Percentiles rank a stretch among this genome's conserved stretches.
These are phyloP conservation scores for Burhinus bistriatus DNA, from an alignment of 2,113 vertebrate genomes.

Conservation along the genomic window DNA sequence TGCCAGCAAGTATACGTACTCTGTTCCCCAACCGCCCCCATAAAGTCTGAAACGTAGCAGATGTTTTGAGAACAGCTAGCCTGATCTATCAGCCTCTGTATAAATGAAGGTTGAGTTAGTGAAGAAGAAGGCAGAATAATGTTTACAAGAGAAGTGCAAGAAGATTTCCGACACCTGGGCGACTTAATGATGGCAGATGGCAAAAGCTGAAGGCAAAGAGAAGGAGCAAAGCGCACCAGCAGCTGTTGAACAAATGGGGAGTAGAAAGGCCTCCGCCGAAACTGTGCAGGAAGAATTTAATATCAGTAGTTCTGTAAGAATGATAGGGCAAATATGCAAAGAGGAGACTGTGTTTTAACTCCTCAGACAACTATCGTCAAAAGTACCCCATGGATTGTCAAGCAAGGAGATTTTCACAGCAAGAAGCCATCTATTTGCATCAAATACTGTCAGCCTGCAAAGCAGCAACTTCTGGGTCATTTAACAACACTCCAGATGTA, in stretches of 20 bases:
- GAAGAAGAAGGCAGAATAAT: background rate
- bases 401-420: slow-evolving; percentile 27
- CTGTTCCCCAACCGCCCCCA: background rate
- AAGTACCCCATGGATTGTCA: slow-evolving; percentile 22
- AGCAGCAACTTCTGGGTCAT: slow-evolving; percentile 66
- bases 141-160: slow-evolving; percentile 33
- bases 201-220: slow-evolving; percentile 14
- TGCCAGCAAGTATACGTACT: background rate
- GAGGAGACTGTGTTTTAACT: slow-evolving; percentile 3
- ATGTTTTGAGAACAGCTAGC: slow-evolving; percentile 41
- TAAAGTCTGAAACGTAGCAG: slow-evolving; percentile 32
- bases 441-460: slow-evolving; percentile 38
- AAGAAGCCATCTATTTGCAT: slow-evolving; percentile 55
- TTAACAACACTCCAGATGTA: slow-evolving; percentile 51
- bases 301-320: background rate
- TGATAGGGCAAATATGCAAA: background rate
- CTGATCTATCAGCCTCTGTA: slow-evolving; percentile 44
- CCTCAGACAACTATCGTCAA: background rate
- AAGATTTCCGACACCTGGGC: slow-evolving; percentile 56
- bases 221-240: background rate
- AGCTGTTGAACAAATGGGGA: slow-evolving; percentile 31
- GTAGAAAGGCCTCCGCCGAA: background rate
- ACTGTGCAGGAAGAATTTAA: background rate
- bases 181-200: slow-evolving; percentile 54
- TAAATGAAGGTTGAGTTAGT: slow-evolving; percentile 41